phyloP scores from a whole-genome alignment of 2,113 vertebrate genomes.

The Terrapene triunguis region DNA sequence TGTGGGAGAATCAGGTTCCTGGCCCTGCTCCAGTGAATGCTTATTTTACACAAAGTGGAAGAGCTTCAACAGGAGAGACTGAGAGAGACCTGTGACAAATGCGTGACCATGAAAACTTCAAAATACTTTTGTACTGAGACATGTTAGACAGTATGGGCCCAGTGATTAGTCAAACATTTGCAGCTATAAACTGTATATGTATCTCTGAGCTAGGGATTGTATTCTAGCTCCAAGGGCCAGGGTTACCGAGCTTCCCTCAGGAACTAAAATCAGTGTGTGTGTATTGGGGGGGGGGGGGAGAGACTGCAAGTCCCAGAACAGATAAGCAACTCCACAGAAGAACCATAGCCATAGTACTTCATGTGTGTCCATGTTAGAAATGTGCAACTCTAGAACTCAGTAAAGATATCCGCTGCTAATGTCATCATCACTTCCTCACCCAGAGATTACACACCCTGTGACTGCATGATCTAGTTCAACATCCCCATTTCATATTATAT shows the following conservation, averaged over 20 bases:
- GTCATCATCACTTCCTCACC: background rate
- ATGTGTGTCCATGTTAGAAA: background rate
- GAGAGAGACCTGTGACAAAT: background rate
- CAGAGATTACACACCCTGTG: background rate
- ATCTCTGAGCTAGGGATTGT: background rate
- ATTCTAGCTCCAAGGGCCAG: no score
- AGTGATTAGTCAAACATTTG: background rate
- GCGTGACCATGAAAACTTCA: background rate
- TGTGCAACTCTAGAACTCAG: background rate
- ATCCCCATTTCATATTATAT: background rate
- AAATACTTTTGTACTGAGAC: background rate
- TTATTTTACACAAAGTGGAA: background rate
- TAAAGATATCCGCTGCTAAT: background rate
- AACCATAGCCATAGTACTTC: background rate
- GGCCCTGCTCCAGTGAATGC: background rate
- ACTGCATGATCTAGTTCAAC: background rate
- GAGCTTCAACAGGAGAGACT: background rate
- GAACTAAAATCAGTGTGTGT: background rate
- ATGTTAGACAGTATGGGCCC: background rate
- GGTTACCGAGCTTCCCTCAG: background rate
- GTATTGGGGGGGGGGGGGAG: rapidly evolving
- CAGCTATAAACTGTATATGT: background rate
- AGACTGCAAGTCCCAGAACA: background rate
- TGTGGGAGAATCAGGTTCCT: background rate
- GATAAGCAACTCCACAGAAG: background rate